A percentile compares a stretch with the other conserved stretches of the same genome.
phyloP scores from a whole-genome alignment of 2,113 vertebrate species.

The Falco punctatus region DNA sequence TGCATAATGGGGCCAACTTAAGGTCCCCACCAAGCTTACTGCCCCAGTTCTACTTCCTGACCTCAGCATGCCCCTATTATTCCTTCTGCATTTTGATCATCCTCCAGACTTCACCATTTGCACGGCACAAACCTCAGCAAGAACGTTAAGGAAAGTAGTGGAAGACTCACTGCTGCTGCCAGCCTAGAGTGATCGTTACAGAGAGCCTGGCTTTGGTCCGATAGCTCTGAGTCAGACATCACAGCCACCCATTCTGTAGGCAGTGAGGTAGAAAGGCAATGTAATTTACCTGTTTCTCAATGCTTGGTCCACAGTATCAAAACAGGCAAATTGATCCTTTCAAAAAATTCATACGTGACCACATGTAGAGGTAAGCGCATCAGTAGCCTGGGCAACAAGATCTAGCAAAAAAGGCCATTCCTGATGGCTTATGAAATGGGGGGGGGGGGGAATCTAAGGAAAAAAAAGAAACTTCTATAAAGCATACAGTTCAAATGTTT shows the following conservation, averaged over 20 bases:
- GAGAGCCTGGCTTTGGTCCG: fast-evolving
- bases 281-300: not conserved
- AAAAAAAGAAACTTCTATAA: not conserved
- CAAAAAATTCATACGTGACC: not conserved
- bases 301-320: not conserved
- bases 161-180: not conserved
- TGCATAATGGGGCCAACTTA: constrained; percentile 8
- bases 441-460: not conserved
- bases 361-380: not conserved
- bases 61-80: not conserved
- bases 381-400: not conserved
- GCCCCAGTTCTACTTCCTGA: constrained; percentile 18
- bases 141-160: not conserved
- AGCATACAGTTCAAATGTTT: not conserved
- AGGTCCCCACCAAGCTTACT: not conserved
- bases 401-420: not conserved
- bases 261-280: not conserved
- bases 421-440: not conserved
- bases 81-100: not conserved
- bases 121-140: not conserved
- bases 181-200: not conserved
- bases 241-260: not conserved
- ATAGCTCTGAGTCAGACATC: not conserved
- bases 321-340: not conserved
- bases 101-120: not conserved